These are phyloP conservation scores for Geotrupes spiniger DNA, from an alignment of 2,888 invertebrate genomes.

Conservation along the genomic window DNA sequence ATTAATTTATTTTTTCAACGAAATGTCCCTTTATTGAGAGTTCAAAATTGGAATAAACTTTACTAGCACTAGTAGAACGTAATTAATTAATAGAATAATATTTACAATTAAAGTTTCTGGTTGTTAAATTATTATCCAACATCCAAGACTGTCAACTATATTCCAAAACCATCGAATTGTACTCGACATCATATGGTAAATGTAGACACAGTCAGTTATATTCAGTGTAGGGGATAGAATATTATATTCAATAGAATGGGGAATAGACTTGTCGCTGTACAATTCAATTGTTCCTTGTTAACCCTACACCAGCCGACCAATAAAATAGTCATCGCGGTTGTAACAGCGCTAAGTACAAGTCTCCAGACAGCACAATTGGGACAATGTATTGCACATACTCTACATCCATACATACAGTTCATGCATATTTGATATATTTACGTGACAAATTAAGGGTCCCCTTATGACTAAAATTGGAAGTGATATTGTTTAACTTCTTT, in stretches of 20 bases:
- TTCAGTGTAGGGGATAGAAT: slow-evolving; percentile 40
- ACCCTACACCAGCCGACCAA: slow-evolving; percentile 46
- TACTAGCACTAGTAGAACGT: too few species aligned
- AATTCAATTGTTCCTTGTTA: slow-evolving; percentile 52
- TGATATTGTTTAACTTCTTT: slow-evolving; percentile 38
- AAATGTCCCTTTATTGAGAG: too few species aligned
- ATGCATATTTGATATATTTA: slow-evolving; percentile 52
- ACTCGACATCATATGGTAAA: slow-evolving; percentile 44
- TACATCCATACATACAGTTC: slow-evolving; percentile 46
- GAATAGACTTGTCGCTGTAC: slow-evolving; percentile 38
- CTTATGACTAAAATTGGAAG: slow-evolving; percentile 37
- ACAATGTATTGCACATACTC: slow-evolving; percentile 35
- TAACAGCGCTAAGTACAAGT: slow-evolving; percentile 9
- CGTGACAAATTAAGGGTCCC: slow-evolving; percentile 49
- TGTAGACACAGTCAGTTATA: slow-evolving; percentile 30
- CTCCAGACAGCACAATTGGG: slow-evolving; percentile 11
- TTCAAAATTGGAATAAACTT: too few species aligned
- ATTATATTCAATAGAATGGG: slow-evolving; percentile 43
- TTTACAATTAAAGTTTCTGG: too few species aligned
- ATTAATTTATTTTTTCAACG: too few species aligned
- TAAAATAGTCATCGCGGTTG: slow-evolving; percentile 20
- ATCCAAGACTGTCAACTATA: background rate
- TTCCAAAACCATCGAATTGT: slow-evolving; percentile 3
- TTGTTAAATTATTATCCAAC: too few species aligned
- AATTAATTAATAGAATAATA: too few species aligned